Conservation (phyloP, 2,888 invertebrate genomes). For the Ceriagrion tenellum region DNA sequence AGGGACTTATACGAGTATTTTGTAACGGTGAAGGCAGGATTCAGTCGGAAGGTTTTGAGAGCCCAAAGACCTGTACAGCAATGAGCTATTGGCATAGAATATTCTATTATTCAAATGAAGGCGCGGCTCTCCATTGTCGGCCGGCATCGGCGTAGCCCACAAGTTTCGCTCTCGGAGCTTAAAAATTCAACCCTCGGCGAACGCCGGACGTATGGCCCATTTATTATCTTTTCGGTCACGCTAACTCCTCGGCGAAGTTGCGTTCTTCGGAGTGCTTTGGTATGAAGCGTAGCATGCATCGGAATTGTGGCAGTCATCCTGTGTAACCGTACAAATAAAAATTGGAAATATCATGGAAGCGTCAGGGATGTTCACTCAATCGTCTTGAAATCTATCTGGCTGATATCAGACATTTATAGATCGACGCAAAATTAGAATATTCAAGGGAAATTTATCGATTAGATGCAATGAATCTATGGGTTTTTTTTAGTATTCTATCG, state of each 20-base stretch:
- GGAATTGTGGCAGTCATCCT: neutral
- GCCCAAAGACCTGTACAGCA: neutral
- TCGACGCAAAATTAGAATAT: too few relatives aligned
- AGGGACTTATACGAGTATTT: neutral
- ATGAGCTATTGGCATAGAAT: neutral
- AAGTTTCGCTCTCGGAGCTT: neutral
- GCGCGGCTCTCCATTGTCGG: neutral
- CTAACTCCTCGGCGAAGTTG: neutral
- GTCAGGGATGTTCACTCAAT: too few relatives aligned
- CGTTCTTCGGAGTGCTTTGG: neutral
- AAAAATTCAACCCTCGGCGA: neutral
- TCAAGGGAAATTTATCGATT: too few relatives aligned
- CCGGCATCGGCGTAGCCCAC: neutral
- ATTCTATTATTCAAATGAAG: constrained; percentile 3
- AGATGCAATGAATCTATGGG: too few relatives aligned
- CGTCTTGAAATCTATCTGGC: too few relatives aligned
- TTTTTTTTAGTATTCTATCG: too few relatives aligned
- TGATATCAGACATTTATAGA: too few relatives aligned
- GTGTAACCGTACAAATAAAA: neutral
- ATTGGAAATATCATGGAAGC: too few relatives aligned
- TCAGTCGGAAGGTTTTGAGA: neutral
- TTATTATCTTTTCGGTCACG: neutral
- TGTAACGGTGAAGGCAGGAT: neutral
- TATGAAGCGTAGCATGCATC: neutral
- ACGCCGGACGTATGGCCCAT: neutral